Evolutionary conservation across 2,797 vertebrate species (phyloP), one percentile per base, ranked within the genome.

Genomic region (Fratercula arctica): DNA sequence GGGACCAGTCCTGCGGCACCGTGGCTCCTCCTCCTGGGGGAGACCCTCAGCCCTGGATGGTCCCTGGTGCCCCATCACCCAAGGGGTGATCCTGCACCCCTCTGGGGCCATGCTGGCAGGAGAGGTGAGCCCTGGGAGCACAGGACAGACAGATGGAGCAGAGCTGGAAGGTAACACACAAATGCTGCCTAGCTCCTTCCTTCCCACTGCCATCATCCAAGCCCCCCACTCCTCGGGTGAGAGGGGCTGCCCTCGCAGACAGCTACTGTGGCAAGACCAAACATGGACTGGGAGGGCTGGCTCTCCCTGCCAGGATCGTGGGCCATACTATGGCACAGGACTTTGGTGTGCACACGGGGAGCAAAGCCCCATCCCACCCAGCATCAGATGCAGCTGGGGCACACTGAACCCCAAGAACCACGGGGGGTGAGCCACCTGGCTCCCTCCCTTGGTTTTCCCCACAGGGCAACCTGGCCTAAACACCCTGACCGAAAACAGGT

Each of bases 351-450:
- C 3, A 12, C 4, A 21, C 3, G 4, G 18, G 61, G 43, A 57
- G 48, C 0, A 5, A 90, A 90, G 33, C 86, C 37, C 43, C 50
- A 1, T 48, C 56, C 57, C 63, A 7, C n/a, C 6, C 66, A 6
- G 63, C 28, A 6, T 45, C 21, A 10, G 25, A 0, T 10, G 0
- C 33, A 1, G 39, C 51, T 0, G 0, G 35, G 21, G 39, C 0
- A 11, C 5, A 0, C 63, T 18, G 16, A 21, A 5, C 46, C 54
- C 77, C 0, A 6, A 35, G 21, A 56, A 20, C 35, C 86, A 8
- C 2, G 1, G 16, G 1, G 25, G 25, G 15, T 2, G 2, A 61
- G 50, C 60, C 24, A 43, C 45, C 29, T 41, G 3, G 0, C 37
- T 64, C 33, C 51, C 48, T 13, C 3, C 19, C 29, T 21, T 7